A percentile compares a stretch with the other conserved stretches of the same genome.
phyloP scores from a whole-genome alignment of 2,797 vertebrate species.

The Heliangelus exortis region DNA sequence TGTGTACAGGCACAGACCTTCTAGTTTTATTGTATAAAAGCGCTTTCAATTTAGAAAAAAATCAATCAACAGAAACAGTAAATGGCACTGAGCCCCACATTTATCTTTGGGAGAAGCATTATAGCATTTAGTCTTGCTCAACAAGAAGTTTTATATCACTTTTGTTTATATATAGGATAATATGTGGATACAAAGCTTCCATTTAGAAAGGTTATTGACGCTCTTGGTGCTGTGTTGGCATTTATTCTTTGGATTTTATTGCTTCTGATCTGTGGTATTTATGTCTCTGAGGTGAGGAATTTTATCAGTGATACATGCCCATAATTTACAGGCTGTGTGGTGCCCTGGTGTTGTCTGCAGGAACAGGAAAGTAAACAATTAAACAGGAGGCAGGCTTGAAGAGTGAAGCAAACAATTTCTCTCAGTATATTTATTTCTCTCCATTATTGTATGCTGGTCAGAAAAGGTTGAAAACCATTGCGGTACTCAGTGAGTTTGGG shows the following conservation, averaged over 20 bases:
- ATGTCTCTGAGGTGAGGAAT: constrained; percentile 28
- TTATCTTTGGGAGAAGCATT: constrained; percentile 1
- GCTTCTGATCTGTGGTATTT: constrained; percentile 54
- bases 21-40: constrained; percentile 4
- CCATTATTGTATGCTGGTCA: not conserved
- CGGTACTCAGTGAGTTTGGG: not conserved
- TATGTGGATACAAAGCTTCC: not conserved
- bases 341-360: not conserved
- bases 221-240: constrained; percentile 26
- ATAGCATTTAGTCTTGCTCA: constrained; percentile 14
- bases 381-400: not conserved
- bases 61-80: constrained; percentile 37
- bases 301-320: not conserved
- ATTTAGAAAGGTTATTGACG: constrained; percentile 36
- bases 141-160: constrained; percentile 32
- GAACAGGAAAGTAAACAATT: constrained; percentile 49
- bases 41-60: constrained; percentile 41
- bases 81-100: not conserved
- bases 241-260: constrained; percentile 54
- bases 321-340: not conserved
- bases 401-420: not conserved
- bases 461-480: not conserved
- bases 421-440: not conserved
- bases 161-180: constrained; percentile 46
- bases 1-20: not conserved